Conservation (phyloP, 2,888 invertebrate species). For the Eulithis prunata region DNA sequence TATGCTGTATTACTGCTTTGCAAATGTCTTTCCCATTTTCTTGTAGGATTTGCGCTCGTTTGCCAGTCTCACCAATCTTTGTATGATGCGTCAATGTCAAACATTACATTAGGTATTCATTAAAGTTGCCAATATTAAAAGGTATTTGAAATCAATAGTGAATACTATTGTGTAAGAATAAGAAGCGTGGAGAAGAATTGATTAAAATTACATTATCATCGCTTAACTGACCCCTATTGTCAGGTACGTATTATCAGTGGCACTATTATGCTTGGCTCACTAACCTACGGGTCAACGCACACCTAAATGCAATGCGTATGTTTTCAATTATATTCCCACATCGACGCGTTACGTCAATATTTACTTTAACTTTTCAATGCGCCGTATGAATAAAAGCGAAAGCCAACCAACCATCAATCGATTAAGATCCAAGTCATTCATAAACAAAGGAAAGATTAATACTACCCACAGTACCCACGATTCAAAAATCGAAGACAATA, state of each 20-base stretch:
- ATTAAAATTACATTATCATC: constrained; percentile 40
- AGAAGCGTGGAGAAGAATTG: constrained; percentile 33
- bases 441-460: constrained; percentile 61
- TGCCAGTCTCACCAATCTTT: too few relatives aligned
- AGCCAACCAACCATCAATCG: constrained; percentile 49
- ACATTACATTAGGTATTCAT: too few relatives aligned
- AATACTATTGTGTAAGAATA: constrained; percentile 27
- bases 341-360: constrained; percentile 66
- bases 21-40: too few relatives aligned
- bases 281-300: constrained; percentile 63
- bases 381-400: constrained; percentile 55
- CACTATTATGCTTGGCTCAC: constrained; percentile 57
- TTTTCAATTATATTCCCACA: constrained; percentile 62
- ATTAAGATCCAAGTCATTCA: constrained; percentile 53
- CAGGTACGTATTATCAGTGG: constrained; percentile 43
- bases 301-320: constrained; percentile 48
- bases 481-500: constrained; percentile 70
- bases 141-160: not conserved
- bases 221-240: constrained; percentile 45
- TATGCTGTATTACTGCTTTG: too few relatives aligned
- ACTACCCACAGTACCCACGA: constrained; percentile 52
- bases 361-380: constrained; percentile 64
- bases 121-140: not conserved
- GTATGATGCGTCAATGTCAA: too few relatives aligned
- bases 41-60: too few relatives aligned